Evolutionary conservation across 2,888 invertebrate species (phyloP).

Genomic region (Harpalus rufipes): DNA sequence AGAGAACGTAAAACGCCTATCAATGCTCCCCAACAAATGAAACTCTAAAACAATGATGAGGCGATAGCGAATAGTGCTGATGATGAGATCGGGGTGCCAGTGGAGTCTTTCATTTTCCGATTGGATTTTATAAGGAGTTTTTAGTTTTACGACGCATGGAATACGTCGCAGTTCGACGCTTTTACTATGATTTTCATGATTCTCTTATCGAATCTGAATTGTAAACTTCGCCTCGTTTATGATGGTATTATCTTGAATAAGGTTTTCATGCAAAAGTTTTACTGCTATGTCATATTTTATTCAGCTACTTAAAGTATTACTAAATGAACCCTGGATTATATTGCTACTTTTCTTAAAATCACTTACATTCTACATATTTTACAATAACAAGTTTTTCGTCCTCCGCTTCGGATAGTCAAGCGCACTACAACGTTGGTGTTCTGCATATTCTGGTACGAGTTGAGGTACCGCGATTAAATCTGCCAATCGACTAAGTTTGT

Average conservation of each 20-base stretch:
- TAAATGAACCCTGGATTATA: constrained; percentile 37
- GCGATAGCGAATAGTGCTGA: constrained; percentile 41
- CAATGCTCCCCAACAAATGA: constrained; percentile 52
- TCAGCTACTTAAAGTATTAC: constrained; percentile 40
- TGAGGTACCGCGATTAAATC: no score
- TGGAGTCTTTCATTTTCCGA: constrained; percentile 25
- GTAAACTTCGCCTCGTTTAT: constrained; percentile 55
- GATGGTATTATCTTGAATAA: constrained; percentile 51
- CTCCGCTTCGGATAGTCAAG: not conserved
- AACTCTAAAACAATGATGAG: constrained; percentile 55
- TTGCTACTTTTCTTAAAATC: not conserved
- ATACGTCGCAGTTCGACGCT: constrained; percentile 52
- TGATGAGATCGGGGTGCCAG: constrained; percentile 39
- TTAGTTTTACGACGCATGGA: constrained; percentile 57
- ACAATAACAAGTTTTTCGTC: constrained; percentile 1
- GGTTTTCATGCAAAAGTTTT: constrained; percentile 51
- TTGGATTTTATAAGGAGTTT: constrained; percentile 56
- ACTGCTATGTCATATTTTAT: constrained; percentile 53
- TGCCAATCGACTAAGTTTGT: no score
- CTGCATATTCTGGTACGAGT: no score
- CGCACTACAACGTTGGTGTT: no score
- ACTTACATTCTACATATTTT: constrained; percentile 23
- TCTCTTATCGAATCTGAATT: constrained; percentile 59
- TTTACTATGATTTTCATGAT: constrained; percentile 57
- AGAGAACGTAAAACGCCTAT: constrained; percentile 39